Evolutionary conservation across 2,888 invertebrate species (phyloP), one percentile per base, ranked within the genome.

Genomic region (Tryphoninae sp.): DNA sequence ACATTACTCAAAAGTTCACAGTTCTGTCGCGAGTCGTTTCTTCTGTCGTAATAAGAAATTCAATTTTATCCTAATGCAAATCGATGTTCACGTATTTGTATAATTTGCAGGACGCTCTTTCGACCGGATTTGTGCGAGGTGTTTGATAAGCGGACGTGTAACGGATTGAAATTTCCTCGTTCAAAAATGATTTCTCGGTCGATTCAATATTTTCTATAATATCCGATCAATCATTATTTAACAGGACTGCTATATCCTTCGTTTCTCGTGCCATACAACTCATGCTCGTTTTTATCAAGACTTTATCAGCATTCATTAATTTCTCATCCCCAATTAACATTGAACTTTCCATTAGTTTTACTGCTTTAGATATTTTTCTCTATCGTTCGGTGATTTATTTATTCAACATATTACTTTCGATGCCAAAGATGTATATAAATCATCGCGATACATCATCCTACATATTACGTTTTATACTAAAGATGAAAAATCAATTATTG

Each of bases 381-480:
- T 19, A 7, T 7, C 11, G 6, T 26, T 40, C 42, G 45, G 42
- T 45, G 19, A 55, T 69, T 13, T 69, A 45, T 68, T 22, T 55
- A 16, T 19, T 55, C 55, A 45, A 72, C 13, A 42, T 81, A 42
- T 58, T 75, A 73, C 26, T 68, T 73, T 72, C 65, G 78, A 72
- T 78, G 78, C 82, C 82, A 82, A 82, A 82, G 79, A 78, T 82
- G 76, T 73, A 69, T 71, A 79, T 79, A 75, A 75, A 74, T 78
- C 67, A 72, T 72, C 40, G 75, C 69, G 64, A 74, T 40, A 64
- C 77, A 65, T 69, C 62, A 81, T 74, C 77, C 64, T 78, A 62
- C 33, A 53, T 62, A 78, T 19, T 75, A 69, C 59, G 11, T 67
- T 81, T 81, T 68, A 33, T 74, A 61, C 45, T 55, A 33, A 68